Percentiles rank a stretch among this genome's conserved stretches.
Conservation (phyloP, 2,888 invertebrate species). For the Parnassius mnemosyne region DNA sequence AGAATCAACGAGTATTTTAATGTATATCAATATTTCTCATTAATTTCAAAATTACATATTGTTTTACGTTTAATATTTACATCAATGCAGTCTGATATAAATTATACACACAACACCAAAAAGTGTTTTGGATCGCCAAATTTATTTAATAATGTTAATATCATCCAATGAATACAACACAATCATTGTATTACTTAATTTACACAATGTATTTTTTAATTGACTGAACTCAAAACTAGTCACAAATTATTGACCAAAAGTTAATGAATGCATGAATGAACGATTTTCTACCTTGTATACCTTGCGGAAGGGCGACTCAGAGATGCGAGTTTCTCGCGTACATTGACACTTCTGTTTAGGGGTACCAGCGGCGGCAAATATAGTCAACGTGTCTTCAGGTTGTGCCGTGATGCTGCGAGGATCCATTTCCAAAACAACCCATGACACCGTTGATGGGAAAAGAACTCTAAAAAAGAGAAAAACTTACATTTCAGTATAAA, state of each 20-base stretch:
- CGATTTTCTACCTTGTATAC: conserved; percentile 65
- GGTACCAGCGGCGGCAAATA: conserved; percentile 72
- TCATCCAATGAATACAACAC: too few relatives aligned
- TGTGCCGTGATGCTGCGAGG: conserved; percentile 95
- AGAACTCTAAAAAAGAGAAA: conserved; percentile 81
- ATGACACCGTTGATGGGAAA: conserved; percentile 93
- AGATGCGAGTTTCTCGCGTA: conserved; percentile 45
- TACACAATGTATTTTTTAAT: not conserved
- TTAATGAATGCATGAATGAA: conserved; percentile 33
- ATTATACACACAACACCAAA: too few relatives aligned
- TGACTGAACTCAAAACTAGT: not conserved
- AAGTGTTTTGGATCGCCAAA: too few relatives aligned
- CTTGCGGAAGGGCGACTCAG: conserved; percentile 68
- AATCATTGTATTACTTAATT: too few relatives aligned
- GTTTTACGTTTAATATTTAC: too few relatives aligned
- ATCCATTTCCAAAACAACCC: conserved; percentile 97
- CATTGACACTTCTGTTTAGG: conserved; percentile 64
- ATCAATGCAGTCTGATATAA: too few relatives aligned
- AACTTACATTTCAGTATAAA: too few relatives aligned
- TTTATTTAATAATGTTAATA: too few relatives aligned
- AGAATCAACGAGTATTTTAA: too few relatives aligned
- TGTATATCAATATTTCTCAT: too few relatives aligned
- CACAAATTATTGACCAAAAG: conserved; percentile 31
- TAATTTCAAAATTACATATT: too few relatives aligned
- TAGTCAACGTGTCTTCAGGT: conserved; percentile 92